Evolutionary conservation across 2,888 invertebrate species (phyloP), one percentile per base, ranked within the genome.

Genomic region (Latrodectus hesperus): DNA sequence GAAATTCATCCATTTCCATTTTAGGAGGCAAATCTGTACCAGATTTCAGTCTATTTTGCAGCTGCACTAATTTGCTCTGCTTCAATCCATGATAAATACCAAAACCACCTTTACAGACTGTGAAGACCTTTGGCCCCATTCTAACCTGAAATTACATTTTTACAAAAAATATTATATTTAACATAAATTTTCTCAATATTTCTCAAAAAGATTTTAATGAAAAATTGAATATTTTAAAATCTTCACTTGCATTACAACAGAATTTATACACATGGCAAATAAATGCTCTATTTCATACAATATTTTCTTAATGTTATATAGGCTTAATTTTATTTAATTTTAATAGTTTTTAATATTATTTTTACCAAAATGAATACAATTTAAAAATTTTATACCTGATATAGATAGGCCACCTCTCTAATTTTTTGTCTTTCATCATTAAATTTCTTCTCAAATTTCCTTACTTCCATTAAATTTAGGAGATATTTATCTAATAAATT

Each of bases 61-160:
- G 14, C 0, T 72, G 65, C 17, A 53, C 49, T 9, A 87, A 11
- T 64, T 64, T 76, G 12, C 72, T 60, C n/a, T 55, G 6, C 81
- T 81, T 87, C 26, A 87, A 17, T 14, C 76, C 76, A 81, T 81
- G 76, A 1, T 81, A 68, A 52, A 76, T n/a, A 55, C 38, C 17
- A 53, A 87, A 87, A 51, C 26, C 86, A 22, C 86, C 86, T 72
- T 87, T 87, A 51, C 86, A 87, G 6, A 81, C 86, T 60, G 16
- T 67, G 5, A 80, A 17, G 55, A 81, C 81, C 71, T 77, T 87
- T 9, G 14, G 49, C 6, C 73, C 86, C 53, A 51, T 53, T 73
- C 81, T 87, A 26, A 70, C 55, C 86, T 87, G 51, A 16, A 79
- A 60, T 77, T 55, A 10, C 16, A 85, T 38, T 38, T 38, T 38